Percentiles rank a stretch among this genome's conserved stretches.
Conservation (phyloP, 2,888 invertebrate species). For the Agonopterix heracliana region DNA sequence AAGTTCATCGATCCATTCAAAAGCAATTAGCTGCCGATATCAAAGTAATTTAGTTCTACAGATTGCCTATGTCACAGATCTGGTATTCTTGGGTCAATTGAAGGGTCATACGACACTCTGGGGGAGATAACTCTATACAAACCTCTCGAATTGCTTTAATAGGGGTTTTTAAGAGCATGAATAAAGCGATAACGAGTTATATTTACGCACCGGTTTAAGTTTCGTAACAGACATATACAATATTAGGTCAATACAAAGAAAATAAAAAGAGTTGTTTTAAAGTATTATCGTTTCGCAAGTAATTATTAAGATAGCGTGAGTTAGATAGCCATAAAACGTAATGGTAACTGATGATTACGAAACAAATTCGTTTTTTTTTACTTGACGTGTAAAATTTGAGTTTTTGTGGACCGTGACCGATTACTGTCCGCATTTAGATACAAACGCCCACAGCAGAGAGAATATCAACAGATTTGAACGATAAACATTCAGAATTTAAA, state of each 20-base stretch:
- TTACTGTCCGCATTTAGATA: conserved; percentile 33
- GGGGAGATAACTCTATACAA: conserved; percentile 39
- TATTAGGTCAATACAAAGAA: too few species aligned
- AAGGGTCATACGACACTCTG: conserved; percentile 39
- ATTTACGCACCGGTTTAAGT: too few species aligned
- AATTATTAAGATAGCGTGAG: conserved; percentile 16
- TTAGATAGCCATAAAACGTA: conserved; percentile 19
- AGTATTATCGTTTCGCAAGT: not conserved
- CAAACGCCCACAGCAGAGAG: conserved; percentile 30
- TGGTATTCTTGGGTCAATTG: conserved; percentile 51
- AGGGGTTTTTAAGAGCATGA: conserved; percentile 19
- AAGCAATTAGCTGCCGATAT: not conserved
- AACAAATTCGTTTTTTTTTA: conserved; percentile 30
- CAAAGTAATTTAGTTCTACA: conserved; percentile 15
- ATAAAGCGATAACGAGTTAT: too few species aligned
- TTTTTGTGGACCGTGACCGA: conserved; percentile 22
- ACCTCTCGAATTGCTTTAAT: conserved; percentile 26
- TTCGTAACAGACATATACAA: too few species aligned
- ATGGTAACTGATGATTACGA: conserved; percentile 25
- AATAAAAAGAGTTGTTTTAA: too few species aligned
- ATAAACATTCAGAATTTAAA: not conserved
- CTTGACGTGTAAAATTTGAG: conserved; percentile 17
- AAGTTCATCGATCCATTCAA: too few species aligned
- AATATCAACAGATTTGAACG: conserved; percentile 25
- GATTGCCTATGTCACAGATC: conserved; percentile 41